Base-by-base conservation (phyloP, 2,797 vertebrate species). In the Lepilemur septentrionalis region DNA sequence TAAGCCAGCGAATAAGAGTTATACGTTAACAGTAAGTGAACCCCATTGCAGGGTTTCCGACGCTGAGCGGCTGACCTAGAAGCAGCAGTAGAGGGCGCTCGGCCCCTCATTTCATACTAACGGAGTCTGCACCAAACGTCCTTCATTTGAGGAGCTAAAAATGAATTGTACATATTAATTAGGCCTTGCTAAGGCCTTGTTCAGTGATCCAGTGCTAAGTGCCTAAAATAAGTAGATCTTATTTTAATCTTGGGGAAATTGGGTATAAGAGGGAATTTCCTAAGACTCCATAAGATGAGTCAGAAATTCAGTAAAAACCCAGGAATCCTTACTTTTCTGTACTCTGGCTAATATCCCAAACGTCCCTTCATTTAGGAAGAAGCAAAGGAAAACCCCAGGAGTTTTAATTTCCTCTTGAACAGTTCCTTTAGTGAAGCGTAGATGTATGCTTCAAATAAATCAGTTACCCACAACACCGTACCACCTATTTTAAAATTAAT, bases 1-100 rank as follows among this genome's bases (percentile, higher is more conserved):
- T 52, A 91, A 86, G 55, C 43, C 72, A 75, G 38, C 11, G 0
- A 59, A 22, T 79, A 35, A 96, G 52, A 76, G 63, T 89, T 69
- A 30, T 22, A 38, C 3, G 22, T 89, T 63, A 84, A 57, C 32
- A 79, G 5, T 18, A 13, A 69, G 80, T 35, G 76, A 92, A 38
- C 20, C 65, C 75, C 11, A n/a, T 0, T 17, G 7, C 0, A 14
- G 59, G 82, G 3, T 1, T 70, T 90, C 75, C 72, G 57, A 35
- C 35, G 5, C 17, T 4, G 72, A 94, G 46, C 22, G 50, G 1
- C 63, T 78, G 48, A 43, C 25, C 41, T 2, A 22, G 25, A 57
- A 61, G n/a, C 17, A 65, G 46, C 92, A 15, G 65, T 72, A 98
- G 98, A 98, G 97, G 97, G 96, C 98, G 97, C 97, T 63, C 38